These are phyloP conservation scores for Idris sp. DNA, from an alignment of 1,140 invertebrate genomes.

Conservation along the genomic window DNA sequence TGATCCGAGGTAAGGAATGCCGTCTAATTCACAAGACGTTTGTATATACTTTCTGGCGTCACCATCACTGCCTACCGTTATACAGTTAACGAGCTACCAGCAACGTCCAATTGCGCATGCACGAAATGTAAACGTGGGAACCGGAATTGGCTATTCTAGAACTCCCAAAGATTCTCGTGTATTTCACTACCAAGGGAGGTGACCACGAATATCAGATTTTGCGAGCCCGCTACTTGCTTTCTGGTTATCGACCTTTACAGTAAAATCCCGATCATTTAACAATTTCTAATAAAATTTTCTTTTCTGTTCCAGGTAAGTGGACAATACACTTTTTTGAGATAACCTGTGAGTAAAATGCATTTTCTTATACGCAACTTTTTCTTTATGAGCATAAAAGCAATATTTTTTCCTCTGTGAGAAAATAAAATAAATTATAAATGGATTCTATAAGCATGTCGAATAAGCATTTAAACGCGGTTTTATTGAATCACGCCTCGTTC, in stretches of 20 bases:
- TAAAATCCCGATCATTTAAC: slow-evolving; percentile 5
- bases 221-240: slow-evolving; percentile 48
- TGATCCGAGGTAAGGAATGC: too few relatives aligned
- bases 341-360: too few relatives aligned
- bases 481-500: slow-evolving; percentile 42
- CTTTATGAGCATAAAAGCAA: slow-evolving; percentile 3
- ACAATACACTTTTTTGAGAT: background rate
- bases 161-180: slow-evolving; percentile 59
- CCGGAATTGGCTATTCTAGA: slow-evolving; percentile 75
- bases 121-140: slow-evolving; percentile 80
- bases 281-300: too few relatives aligned
- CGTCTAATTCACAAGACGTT: slow-evolving; percentile 30
- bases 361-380: background rate
- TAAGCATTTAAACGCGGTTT: slow-evolving; percentile 43
- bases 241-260: slow-evolving; percentile 45
- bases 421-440: slow-evolving; percentile 41
- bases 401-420: slow-evolving; percentile 15
- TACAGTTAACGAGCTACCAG: slow-evolving; percentile 77
- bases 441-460: slow-evolving; percentile 51
- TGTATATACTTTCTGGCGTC: slow-evolving; percentile 31
- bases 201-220: slow-evolving; percentile 55
- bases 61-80: slow-evolving; percentile 73
- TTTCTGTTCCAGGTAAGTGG: slow-evolving; percentile 12
- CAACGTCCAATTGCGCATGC: slow-evolving; percentile 76
- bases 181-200: slow-evolving; percentile 53